These are phyloP conservation scores for Myzus persicae DNA, from an alignment of 1,140 invertebrate species.

Conservation along the genomic window DNA sequence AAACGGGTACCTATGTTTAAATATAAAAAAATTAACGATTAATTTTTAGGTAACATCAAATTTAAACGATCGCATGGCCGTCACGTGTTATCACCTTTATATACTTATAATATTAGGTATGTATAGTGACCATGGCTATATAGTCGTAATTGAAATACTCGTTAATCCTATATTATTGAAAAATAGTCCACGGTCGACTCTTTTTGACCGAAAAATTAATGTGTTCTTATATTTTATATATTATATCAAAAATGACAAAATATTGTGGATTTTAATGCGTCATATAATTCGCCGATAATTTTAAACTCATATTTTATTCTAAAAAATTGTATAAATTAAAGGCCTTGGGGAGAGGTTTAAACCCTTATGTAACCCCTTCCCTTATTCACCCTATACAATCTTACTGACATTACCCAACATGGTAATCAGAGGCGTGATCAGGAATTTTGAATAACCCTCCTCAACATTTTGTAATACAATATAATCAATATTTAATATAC, in stretches of 20 bases:
- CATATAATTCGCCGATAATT: background rate
- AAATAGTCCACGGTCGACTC: background rate
- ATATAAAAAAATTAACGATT: background rate
- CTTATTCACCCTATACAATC: background rate
- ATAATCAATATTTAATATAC: no score
- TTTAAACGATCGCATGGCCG: background rate
- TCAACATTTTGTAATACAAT: no score
- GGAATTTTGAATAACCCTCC: no score
- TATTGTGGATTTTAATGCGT: no score
- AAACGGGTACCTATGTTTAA: background rate
- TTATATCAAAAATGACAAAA: background rate
- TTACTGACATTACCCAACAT: background rate
- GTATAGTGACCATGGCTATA: background rate
- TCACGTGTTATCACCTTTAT: background rate
- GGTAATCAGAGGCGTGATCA: no score
- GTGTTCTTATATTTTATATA: background rate
- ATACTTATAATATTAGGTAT: background rate
- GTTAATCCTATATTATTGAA: slow-evolving; percentile 8
- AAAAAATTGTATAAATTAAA: background rate
- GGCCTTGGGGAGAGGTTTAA: background rate
- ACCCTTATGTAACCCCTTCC: background rate
- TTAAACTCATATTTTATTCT: background rate
- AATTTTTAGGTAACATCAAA: background rate
- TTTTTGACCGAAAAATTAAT: background rate
- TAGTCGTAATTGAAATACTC: background rate